Evolutionary conservation across 2,113 vertebrate species (phyloP).

Genomic region (Phaethon lepturus): DNA sequence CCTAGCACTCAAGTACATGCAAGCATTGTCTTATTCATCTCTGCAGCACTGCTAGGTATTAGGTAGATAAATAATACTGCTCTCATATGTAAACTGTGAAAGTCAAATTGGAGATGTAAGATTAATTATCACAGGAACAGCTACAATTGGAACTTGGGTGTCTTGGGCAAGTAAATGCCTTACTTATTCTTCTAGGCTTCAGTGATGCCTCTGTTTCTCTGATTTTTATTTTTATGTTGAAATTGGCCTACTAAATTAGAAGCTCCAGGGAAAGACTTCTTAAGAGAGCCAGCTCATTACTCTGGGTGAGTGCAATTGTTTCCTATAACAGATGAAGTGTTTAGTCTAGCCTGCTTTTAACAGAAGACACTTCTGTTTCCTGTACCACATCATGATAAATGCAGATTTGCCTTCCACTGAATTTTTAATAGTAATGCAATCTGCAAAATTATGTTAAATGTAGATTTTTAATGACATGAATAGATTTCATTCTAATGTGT

Average conservation of each 20-base stretch:
- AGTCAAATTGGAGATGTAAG: background rate
- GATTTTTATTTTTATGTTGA: background rate
- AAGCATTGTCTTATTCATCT: background rate
- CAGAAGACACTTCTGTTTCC: background rate
- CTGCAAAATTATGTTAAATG: background rate
- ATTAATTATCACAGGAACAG: background rate
- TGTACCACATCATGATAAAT: background rate
- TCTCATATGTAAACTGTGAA: background rate
- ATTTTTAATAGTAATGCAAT: background rate
- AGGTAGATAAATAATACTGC: background rate
- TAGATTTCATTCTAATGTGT: background rate
- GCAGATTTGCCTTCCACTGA: background rate
- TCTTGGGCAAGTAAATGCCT: background rate
- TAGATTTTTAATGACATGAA: background rate
- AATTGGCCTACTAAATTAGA: background rate
- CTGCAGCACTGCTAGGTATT: background rate
- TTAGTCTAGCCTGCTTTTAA: background rate
- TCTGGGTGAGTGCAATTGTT: background rate
- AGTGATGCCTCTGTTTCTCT: background rate
- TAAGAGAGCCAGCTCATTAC: background rate
- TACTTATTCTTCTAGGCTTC: background rate
- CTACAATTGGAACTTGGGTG: background rate
- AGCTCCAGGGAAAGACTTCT: background rate
- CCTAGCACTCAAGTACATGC: background rate
- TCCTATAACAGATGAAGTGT: background rate